These are phyloP conservation scores for Distichodus sexfasciatus DNA, from an alignment of 2,797 vertebrate species.

Conservation along the genomic window DNA sequence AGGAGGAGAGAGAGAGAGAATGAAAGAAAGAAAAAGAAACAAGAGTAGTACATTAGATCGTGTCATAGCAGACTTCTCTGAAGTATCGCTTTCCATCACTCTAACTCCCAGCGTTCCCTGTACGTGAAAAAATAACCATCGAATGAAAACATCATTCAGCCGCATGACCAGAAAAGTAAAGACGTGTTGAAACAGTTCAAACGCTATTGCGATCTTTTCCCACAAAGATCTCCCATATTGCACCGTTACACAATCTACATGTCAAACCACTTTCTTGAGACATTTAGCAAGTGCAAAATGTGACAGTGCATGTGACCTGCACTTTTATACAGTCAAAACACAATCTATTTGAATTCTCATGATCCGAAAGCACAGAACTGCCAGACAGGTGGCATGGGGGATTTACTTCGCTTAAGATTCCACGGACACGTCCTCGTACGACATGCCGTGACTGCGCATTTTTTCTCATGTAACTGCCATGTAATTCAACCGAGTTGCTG, in stretches of 20 bases:
- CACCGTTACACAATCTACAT: background rate
- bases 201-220: background rate
- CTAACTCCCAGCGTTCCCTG: background rate
- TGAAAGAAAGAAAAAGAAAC: background rate
- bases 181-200: background rate
- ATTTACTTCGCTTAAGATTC: conserved; percentile 15
- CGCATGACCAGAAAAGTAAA: background rate
- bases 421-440: conserved; percentile 3
- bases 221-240: background rate
- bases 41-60: background rate
- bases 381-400: conserved; percentile 19
- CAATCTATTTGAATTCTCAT: conserved; percentile 8
- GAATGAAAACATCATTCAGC: conserved; percentile 30
- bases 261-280: background rate
- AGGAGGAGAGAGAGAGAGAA: background rate
- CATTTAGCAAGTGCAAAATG: background rate
- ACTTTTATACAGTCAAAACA: conserved; percentile 1
- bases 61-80: background rate
- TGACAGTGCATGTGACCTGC: background rate
- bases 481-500: background rate
- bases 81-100: background rate
- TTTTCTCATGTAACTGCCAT: background rate
- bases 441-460: conserved; percentile 18
- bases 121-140: conserved; percentile 10
- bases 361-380: background rate